These are phyloP conservation scores for Diarsia mendica DNA, from an alignment of 2,888 invertebrate species.

Conservation along the genomic window DNA sequence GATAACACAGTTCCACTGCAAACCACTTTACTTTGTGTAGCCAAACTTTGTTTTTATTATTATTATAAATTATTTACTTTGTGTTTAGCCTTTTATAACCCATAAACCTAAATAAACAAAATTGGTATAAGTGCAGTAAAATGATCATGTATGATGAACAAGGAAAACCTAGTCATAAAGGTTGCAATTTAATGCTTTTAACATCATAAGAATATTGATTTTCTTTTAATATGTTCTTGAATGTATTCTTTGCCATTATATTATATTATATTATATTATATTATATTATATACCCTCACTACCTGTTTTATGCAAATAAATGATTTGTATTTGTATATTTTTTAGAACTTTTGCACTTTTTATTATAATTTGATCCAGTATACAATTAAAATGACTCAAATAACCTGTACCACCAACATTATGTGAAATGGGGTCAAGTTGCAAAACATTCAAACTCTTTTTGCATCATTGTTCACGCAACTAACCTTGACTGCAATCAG, in stretches of 20 bases:
- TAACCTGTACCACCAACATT: no score
- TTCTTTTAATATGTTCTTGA: background rate
- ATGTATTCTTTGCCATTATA: background rate
- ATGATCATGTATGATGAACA: background rate
- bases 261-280: no score
- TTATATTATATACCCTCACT: no score
- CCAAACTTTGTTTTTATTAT: no score
- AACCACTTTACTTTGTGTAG: background rate
- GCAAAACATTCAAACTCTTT: slow-evolving; percentile 11
- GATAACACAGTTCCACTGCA: background rate
- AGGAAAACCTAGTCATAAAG: background rate
- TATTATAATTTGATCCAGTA: background rate
- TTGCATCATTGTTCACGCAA: slow-evolving; percentile 9
- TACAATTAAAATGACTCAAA: slow-evolving; percentile 4
- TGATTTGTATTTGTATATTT: no score
- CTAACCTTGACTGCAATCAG: slow-evolving; percentile 41
- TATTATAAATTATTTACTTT: no score
- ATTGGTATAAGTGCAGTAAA: background rate
- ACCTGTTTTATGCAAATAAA: no score
- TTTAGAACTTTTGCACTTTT: no score
- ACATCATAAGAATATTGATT: background rate
- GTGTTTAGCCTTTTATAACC: background rate
- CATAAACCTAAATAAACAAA: background rate
- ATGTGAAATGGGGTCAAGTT: slow-evolving; percentile 20
- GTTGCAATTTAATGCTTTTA: background rate